A percentile compares a stretch with the other conserved stretches of the same genome.
Evolutionary conservation across 2,888 invertebrate genomes (phyloP).

Genomic region (Pycnomerus fuliginosus): DNA sequence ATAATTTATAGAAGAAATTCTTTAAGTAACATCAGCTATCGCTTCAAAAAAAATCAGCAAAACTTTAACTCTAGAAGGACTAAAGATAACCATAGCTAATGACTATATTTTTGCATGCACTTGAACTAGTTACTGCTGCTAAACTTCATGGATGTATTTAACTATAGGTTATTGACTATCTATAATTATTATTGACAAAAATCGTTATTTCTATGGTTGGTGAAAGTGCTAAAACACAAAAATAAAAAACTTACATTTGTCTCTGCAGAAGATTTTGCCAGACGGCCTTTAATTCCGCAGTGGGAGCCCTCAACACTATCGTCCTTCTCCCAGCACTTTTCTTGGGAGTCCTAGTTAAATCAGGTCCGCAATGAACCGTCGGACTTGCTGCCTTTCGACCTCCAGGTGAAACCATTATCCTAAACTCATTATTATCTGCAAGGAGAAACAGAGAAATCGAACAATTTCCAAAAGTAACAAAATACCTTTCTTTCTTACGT

Average conservation of each 20-base stretch:
- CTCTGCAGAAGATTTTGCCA: conserved; percentile 87
- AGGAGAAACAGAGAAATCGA: conserved; percentile 6
- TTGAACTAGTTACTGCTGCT: no score
- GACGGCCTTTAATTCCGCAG: conserved; percentile 81
- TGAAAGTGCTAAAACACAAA: conserved; percentile 15
- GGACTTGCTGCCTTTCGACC: conserved; percentile 67
- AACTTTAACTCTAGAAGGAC: no score
- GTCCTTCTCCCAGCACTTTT: conserved; percentile 67
- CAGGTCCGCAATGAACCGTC: conserved; percentile 72
- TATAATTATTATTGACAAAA: no score
- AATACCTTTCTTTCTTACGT: conserved; percentile 83
- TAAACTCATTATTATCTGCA: conserved; percentile 82
- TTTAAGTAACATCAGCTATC: no score
- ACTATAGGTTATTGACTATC: no score
- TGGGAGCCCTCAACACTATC: conserved; percentile 76
- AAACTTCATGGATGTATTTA: conserved; percentile 38
- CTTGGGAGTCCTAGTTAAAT: conserved; percentile 61
- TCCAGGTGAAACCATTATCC: conserved; percentile 71
- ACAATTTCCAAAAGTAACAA: conserved; percentile 31
- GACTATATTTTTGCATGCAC: no score
- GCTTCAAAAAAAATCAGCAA: no score
- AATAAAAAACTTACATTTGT: conserved; percentile 87
- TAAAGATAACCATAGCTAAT: no score
- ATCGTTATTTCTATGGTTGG: no score
- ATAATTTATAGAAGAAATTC: no score